A percentile compares a stretch with the other conserved stretches of the same genome.
Evolutionary conservation across 2,797 vertebrate genomes (phyloP).

Genomic region (Denticeps clupeoides): DNA sequence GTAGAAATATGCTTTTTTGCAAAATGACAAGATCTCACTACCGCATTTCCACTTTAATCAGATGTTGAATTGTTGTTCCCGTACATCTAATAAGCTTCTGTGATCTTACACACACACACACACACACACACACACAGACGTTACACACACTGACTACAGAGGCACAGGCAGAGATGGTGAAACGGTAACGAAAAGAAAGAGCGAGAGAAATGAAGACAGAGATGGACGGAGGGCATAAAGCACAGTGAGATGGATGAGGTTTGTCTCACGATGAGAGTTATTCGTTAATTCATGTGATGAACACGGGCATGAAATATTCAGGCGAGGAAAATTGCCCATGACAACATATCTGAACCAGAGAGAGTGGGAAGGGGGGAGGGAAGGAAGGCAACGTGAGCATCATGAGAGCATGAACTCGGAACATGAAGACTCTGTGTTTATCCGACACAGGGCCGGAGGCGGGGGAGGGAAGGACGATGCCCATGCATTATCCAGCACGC

Average conservation of each 20-base stretch:
- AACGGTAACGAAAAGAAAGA: not conserved
- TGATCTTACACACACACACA: conserved; percentile 1
- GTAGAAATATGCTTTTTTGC: too few relatives aligned
- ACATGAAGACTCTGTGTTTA: too few relatives aligned
- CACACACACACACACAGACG: not conserved
- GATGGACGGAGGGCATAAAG: not conserved
- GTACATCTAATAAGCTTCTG: too few relatives aligned
- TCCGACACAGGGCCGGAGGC: not conserved
- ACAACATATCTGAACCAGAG: not conserved
- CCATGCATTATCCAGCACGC: not conserved
- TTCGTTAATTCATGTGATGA: conserved; percentile 14
- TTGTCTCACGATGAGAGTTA: too few relatives aligned
- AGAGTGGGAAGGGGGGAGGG: not conserved
- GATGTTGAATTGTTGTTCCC: too few relatives aligned
- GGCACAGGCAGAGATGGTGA: not conserved
- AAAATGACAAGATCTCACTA: too few relatives aligned
- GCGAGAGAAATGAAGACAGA: not conserved
- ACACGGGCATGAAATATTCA: conserved; percentile 9
- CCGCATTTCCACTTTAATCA: too few relatives aligned
- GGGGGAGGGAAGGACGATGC: conserved; percentile 1
- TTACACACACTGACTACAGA: too few relatives aligned
- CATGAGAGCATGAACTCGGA: too few relatives aligned
- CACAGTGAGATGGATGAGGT: too few relatives aligned
- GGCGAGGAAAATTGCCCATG: not conserved
- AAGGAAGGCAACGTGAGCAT: not conserved